phyloP scores from a whole-genome alignment of 92 coral and sea anemone species.

The Bergia sp. region DNA sequence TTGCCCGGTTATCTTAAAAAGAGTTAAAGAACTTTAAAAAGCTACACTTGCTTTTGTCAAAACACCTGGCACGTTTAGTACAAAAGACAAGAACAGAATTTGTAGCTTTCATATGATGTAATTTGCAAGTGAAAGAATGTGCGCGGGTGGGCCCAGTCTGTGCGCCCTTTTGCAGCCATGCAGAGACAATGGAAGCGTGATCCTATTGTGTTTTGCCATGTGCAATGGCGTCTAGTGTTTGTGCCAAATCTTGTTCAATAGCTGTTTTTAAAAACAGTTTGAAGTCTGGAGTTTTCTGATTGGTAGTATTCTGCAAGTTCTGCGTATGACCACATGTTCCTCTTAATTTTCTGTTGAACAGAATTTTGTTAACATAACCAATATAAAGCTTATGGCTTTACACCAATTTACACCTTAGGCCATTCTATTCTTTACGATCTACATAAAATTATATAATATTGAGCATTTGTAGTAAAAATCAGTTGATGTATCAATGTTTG shows the following conservation, averaged over 20 bases:
- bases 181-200: conserved; percentile 29
- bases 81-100: conserved; percentile 6
- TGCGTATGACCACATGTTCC: not conserved
- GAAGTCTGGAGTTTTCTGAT: conserved; percentile 18
- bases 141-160: conserved; percentile 24
- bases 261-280: not conserved
- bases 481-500: not conserved
- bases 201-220: conserved; percentile 38
- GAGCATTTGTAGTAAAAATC: not conserved
- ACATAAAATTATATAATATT: too few species aligned
- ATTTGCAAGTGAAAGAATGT: conserved; percentile 46
- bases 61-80: conserved; percentile 33
- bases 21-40: conserved; percentile 16
- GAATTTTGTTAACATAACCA: not conserved
- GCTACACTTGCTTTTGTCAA: conserved; percentile 18
- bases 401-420: not conserved
- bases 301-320: conserved; percentile 17
- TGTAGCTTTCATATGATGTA: not conserved
- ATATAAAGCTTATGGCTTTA: too few species aligned
- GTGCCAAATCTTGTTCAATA: conserved; percentile 3
- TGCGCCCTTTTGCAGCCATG: conserved; percentile 12
- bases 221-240: conserved; percentile 43
- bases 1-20: not conserved
- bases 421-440: not conserved
- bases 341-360: not conserved